Evolutionary conservation across 2,888 invertebrate species (phyloP), one percentile per base, ranked within the genome.

Genomic region (Opisthograptis luteolata): DNA sequence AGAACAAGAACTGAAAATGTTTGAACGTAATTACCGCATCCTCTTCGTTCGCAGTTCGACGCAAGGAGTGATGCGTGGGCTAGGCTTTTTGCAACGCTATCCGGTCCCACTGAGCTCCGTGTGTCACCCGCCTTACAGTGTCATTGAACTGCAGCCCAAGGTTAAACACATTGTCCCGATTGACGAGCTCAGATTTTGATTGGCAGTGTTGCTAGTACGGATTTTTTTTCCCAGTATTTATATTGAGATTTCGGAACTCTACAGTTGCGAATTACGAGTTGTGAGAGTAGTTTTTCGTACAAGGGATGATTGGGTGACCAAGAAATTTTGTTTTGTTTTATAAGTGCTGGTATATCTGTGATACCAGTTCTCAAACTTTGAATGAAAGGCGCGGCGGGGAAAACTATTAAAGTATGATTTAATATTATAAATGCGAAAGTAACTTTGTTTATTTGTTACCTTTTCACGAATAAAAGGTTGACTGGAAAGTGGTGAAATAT

Each of bases 131-230:
- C 36, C 37, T 43, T 56, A n/a, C n/a, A 64, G 73, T 71, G 79
- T 79, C 80, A 73, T 66, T 73, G 78, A 72, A 75, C 77, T 67
- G 20, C 59, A 49, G 44, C 55, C 56, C 76, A 80, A 82, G 83
- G 82, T 80, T 76, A 75, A 75, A 77, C 75, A 67, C 68, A 71
- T 76, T 76, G 76, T 71, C 68, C 64, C 44, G 50, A 58, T 57
- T 58, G 58, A 53, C 19, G 46, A 24, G 34, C 17, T 32, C 44
- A 41, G 44, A 39, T 30, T 51, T 41, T 47, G 36, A 51, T 53
- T 25, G 37, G 20, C 3, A 8, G 30, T 24, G 31, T 32, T 35
- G 32, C 34, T 9, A 30, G 13, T 9, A 13, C 4, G 6, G 5
- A 17, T 1, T 17, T 10, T 37, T 14, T 24, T 36, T 15, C n/a